Conservation (phyloP, 2,888 invertebrate species). For the Tillus elongatus region DNA sequence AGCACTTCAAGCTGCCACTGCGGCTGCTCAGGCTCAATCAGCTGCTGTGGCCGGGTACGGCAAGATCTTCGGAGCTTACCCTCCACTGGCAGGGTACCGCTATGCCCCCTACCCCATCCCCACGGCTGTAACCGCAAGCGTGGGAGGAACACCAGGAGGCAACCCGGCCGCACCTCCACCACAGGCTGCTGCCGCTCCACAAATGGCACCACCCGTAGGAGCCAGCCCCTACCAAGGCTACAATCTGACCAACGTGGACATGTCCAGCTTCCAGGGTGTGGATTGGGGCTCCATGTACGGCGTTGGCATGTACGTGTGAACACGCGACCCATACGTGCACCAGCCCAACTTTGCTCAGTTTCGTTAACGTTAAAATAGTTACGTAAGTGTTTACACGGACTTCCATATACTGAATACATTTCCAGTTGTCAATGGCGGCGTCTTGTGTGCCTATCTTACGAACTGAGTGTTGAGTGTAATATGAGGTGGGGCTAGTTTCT, state of each 20-base stretch:
- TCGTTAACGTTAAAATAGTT: conserved; percentile 15
- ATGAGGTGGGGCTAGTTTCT: too few species aligned
- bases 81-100: conserved; percentile 49
- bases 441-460: too few species aligned
- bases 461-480: too few species aligned
- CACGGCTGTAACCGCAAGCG: conserved; percentile 34
- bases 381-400: conserved; percentile 22
- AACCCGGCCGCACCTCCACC: conserved; percentile 43
- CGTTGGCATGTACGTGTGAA: conserved; percentile 85
- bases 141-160: conserved; percentile 28
- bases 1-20: conserved; percentile 42
- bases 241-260: conserved; percentile 80
- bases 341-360: too few species aligned
- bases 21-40: conserved; percentile 48
- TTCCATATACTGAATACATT: conserved; percentile 34
- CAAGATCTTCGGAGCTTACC: conserved; percentile 56
- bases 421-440: conserved; percentile 37
- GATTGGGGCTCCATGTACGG: conserved; percentile 90
- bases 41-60: conserved; percentile 57
- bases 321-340: too few species aligned
- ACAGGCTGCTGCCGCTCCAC: conserved; percentile 42
- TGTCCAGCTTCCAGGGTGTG: conserved; percentile 86
- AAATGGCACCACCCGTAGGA: conserved; percentile 52
- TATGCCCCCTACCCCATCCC: conserved; percentile 56
- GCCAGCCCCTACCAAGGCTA: conserved; percentile 67